A percentile compares a stretch with the other conserved stretches of the same genome.
Evolutionary conservation across 2,888 invertebrate species (phyloP).

Genomic region (Drosophila kanekoi): DNA sequence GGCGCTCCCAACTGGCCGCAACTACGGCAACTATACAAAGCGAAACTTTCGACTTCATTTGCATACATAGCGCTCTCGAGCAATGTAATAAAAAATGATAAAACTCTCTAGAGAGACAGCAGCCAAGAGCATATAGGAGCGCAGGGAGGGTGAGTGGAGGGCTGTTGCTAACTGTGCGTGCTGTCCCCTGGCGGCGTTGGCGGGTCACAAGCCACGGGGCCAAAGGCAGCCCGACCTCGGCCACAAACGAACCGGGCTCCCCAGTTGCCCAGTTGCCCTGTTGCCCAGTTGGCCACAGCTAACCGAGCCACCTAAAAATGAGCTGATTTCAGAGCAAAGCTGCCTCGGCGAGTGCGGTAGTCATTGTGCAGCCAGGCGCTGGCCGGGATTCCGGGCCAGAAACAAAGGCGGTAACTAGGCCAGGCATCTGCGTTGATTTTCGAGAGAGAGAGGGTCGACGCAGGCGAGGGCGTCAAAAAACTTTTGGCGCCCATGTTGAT

Average conservation of each 20-base stretch:
- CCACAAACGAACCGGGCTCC: constrained; percentile 68
- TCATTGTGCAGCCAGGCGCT: constrained; percentile 58
- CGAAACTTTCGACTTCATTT: constrained; percentile 82
- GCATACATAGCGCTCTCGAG: constrained; percentile 83
- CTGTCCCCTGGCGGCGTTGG: constrained; percentile 65
- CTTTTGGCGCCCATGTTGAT: constrained; percentile 68
- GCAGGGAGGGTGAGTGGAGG: neutral
- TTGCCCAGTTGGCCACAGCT: constrained; percentile 13
- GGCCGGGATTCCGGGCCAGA: constrained; percentile 58
- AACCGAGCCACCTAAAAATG: constrained; percentile 64
- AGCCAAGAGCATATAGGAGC: constrained; percentile 11
- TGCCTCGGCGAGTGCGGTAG: constrained; percentile 48
- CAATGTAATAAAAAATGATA: constrained; percentile 83
- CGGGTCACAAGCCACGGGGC: constrained; percentile 43
- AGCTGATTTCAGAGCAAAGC: constrained; percentile 74
- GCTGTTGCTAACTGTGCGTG: constrained; percentile 67
- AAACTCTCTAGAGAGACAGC: constrained; percentile 73
- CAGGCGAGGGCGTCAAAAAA: constrained; percentile 17
- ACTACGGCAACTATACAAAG: constrained; percentile 74
- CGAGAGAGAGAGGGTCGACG: neutral
- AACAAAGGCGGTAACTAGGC: constrained; percentile 74
- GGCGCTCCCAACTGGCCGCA: constrained; percentile 49
- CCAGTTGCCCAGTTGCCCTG: constrained; percentile 38
- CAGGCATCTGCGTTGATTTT: constrained; percentile 71
- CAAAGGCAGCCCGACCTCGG: constrained; percentile 41